A percentile compares a stretch with the other conserved stretches of the same genome.
phyloP scores from a whole-genome alignment of 2,888 invertebrate genomes.

The Tricholauxania praeusta region DNA sequence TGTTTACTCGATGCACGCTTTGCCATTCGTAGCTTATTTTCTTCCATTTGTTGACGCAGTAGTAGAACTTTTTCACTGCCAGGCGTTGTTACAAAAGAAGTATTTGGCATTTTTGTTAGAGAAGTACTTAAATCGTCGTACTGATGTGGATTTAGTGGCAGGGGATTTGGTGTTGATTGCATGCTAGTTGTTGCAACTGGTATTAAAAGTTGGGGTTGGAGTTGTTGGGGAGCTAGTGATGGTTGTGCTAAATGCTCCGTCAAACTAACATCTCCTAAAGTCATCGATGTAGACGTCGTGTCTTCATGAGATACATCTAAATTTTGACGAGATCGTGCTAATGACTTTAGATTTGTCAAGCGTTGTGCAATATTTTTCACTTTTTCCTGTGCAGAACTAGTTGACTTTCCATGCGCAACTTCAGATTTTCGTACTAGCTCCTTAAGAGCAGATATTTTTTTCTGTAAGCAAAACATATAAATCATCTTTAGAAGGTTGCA shows the following conservation, averaged over 20 bases:
- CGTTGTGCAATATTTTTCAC: conserved; percentile 61
- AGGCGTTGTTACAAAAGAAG: conserved; percentile 58
- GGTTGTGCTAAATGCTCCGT: conserved; percentile 23
- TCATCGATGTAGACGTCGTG: background rate
- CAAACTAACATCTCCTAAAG: background rate
- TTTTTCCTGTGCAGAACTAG: conserved; percentile 60
- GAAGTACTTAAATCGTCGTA: conserved; percentile 34
- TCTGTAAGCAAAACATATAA: conserved; percentile 45
- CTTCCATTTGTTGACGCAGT: conserved; percentile 70
- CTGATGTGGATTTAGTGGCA: conserved; percentile 37
- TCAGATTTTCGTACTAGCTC: conserved; percentile 60
- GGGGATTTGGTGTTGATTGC: conserved; percentile 38
- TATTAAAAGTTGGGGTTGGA: background rate
- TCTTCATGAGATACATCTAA: conserved; percentile 41
- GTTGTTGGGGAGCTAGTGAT: conserved; percentile 9
- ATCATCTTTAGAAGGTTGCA: background rate
- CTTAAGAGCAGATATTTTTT: conserved; percentile 61
- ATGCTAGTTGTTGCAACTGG: conserved; percentile 24
- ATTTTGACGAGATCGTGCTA: conserved; percentile 56
- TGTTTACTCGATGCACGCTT: conserved; percentile 70
- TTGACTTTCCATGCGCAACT: conserved; percentile 58
- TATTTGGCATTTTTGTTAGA: conserved; percentile 10
- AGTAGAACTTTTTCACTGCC: conserved; percentile 71
- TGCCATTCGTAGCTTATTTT: conserved; percentile 71
- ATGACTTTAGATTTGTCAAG: conserved; percentile 57